Base-by-base conservation (phyloP, 2,113 vertebrate genomes). In the Thinocorus orbignyianus region DNA sequence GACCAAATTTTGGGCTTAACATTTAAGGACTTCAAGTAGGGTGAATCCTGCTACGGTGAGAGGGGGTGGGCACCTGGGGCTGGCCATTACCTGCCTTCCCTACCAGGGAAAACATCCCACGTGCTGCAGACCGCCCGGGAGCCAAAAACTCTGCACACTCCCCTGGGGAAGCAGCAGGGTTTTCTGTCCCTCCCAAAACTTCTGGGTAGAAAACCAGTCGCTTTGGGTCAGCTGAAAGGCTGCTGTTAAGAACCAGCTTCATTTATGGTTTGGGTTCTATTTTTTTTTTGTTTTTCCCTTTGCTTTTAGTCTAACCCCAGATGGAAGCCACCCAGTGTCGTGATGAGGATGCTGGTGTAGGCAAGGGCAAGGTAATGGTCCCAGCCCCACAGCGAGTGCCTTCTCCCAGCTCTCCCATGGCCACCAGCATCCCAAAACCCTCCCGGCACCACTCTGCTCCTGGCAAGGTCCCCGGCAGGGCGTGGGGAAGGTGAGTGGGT, bases 321-420 rank as follows among this genome's bases (percentile, higher is more conserved):
- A 1, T 22, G 37, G 73, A 44, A 35, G 18, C 0, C 2, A 55
- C 28, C 25, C 11, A 2, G 11, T 0, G 0, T 3, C 1, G 2
- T 1, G 39, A 17, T 1, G 65, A 58, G 17, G 84, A 24, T 35
- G 78, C 19, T 44, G 54, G 30, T 31, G 54, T 7, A 39, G 24
- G 60, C 3, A 17, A 25, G 37, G 60, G 37, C 25, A 28, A 12
- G 17, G 25, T 35, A 4, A 26, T 0, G 0, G 23, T 70, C 65
- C 65, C 9, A 2, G 31, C 37, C 65, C 65, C 15, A 3, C 44
- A 41, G 5, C 35, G 12, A 41, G 9, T 30, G 18, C 25, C 42
- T 37, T 60, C 49, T 20, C 55, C 26, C 2, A 6, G n/a, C 33
- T n/a, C 41, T 58, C 13, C 24, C 30, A 30, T 0, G 5, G 11